Conservation (phyloP, 2,113 vertebrate species). For the Oreochromis niloticus region DNA sequence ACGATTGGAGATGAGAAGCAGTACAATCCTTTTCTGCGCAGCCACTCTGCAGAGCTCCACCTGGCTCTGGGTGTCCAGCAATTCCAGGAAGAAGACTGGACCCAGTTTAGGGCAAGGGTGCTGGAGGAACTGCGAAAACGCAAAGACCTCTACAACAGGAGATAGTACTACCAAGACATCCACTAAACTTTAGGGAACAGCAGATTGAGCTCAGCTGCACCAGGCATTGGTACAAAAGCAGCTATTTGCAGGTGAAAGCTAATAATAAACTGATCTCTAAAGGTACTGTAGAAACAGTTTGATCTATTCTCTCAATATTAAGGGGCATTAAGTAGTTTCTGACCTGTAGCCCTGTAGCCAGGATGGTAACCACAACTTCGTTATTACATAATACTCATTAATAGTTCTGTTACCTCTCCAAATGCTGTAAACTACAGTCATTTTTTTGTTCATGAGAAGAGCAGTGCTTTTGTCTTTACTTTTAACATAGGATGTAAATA, state of each 20-base stretch:
- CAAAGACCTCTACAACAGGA: conserved; percentile 86
- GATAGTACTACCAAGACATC: conserved; percentile 1
- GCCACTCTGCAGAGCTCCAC: conserved; percentile 81
- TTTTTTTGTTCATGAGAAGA: neutral
- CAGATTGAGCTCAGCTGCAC: neutral
- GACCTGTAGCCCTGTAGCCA: neutral
- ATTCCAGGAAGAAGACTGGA: conserved; percentile 70
- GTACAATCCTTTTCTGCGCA: conserved; percentile 94
- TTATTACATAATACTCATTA: neutral
- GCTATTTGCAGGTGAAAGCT: neutral
- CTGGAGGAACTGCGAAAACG: conserved; percentile 84
- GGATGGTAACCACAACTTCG: neutral
- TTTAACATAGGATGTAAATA: neutral
- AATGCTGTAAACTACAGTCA: neutral
- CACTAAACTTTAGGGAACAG: neutral
- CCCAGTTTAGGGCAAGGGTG: conserved; percentile 81
- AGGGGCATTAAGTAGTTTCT: neutral
- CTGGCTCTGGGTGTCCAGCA: conserved; percentile 77
- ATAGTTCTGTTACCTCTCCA: neutral
- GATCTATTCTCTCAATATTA: neutral
- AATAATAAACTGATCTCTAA: neutral
- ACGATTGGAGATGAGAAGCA: conserved; percentile 87
- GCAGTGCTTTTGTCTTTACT: neutral
- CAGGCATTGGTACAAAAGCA: neutral
- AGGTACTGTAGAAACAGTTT: neutral